A percentile compares a stretch with the other conserved stretches of the same genome.
These are phyloP conservation scores for Drosophila lowei DNA, from an alignment of 1,140 invertebrate species.

Conservation along the genomic window DNA sequence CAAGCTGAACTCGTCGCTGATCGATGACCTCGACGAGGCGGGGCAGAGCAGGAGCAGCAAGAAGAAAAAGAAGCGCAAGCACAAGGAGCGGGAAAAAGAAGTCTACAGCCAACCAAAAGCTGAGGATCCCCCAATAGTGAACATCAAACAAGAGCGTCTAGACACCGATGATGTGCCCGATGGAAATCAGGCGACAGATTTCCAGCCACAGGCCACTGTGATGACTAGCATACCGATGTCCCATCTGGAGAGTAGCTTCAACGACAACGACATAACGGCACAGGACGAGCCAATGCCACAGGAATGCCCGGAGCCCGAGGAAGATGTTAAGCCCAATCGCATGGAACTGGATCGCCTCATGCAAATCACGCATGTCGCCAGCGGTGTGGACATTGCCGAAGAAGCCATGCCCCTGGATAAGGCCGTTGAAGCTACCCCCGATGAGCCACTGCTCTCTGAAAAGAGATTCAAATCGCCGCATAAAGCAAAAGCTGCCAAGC, in stretches of 20 bases:
- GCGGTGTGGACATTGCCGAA: constrained; percentile 68
- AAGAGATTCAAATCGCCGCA: background rate
- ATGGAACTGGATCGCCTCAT: constrained; percentile 70
- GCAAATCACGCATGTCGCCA: constrained; percentile 68
- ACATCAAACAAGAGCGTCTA: constrained; percentile 64
- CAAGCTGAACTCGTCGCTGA: constrained; percentile 73
- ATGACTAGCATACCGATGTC: constrained; percentile 77
- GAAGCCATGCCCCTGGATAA: constrained; percentile 46
- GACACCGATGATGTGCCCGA: constrained; percentile 27
- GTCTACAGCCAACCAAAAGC: background rate
- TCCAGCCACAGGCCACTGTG: constrained; percentile 46
- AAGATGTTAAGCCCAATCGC: constrained; percentile 74
- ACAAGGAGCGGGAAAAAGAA: constrained; percentile 58
- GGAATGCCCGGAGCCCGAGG: background rate
- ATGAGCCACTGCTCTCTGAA: background rate
- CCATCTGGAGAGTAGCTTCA: constrained; percentile 55
- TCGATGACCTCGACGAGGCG: constrained; percentile 62
- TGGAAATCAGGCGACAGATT: constrained; percentile 9
- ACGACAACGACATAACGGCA: constrained; percentile 5
- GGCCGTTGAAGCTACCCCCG: constrained; percentile 44
- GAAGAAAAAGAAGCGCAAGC: constrained; percentile 78
- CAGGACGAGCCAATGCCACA: background rate
- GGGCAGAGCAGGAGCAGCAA: constrained; percentile 49
- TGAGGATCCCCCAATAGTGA: background rate
- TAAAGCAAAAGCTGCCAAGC: constrained; percentile 12